A percentile compares a stretch with the other conserved stretches of the same genome.
phyloP scores from a whole-genome alignment of 2,888 invertebrate genomes.

The Cybosia mesomella region DNA sequence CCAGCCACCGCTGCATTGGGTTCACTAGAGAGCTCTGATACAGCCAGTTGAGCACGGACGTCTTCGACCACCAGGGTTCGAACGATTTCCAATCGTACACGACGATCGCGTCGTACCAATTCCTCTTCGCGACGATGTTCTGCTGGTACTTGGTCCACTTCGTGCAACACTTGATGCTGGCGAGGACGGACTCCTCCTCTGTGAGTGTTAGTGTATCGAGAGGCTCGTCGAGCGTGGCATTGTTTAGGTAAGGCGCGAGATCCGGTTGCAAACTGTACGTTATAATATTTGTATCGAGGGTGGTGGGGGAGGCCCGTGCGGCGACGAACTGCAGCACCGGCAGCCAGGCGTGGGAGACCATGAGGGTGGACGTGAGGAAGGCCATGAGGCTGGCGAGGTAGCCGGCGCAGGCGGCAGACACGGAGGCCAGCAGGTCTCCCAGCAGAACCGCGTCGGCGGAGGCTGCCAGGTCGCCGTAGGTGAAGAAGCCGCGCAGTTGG shows the following conservation, averaged over 20 bases:
- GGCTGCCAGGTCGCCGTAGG: constrained; percentile 92
- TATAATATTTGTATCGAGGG: constrained; percentile 49
- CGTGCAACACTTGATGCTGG: constrained; percentile 66
- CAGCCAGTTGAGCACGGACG: constrained; percentile 70
- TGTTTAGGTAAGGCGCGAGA: constrained; percentile 43
- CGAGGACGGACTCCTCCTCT: constrained; percentile 35
- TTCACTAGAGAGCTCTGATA: constrained; percentile 73
- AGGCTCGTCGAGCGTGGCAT: constrained; percentile 49
- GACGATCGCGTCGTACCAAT: constrained; percentile 58
- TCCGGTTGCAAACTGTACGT: constrained; percentile 43
- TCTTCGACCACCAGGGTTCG: constrained; percentile 71
- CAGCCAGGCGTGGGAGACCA: constrained; percentile 53
- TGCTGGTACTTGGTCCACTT: constrained; percentile 64
- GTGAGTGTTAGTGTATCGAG: constrained; percentile 37
- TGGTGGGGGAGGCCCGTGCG: constrained; percentile 37
- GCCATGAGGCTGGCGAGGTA: constrained; percentile 53
- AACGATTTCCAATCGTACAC: constrained; percentile 60
- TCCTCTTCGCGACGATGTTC: constrained; percentile 39
- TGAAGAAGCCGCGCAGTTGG: constrained; percentile 91
- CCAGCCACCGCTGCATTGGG: constrained; percentile 78
- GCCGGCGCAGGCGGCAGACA: constrained; percentile 48
- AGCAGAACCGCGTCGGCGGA: constrained; percentile 81
- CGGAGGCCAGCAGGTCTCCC: constrained; percentile 46
- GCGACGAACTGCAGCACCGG: constrained; percentile 44
- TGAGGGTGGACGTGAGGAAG: constrained; percentile 61